Conservation (phyloP, 2,113 vertebrate genomes). For the Xenopus laevis region DNA sequence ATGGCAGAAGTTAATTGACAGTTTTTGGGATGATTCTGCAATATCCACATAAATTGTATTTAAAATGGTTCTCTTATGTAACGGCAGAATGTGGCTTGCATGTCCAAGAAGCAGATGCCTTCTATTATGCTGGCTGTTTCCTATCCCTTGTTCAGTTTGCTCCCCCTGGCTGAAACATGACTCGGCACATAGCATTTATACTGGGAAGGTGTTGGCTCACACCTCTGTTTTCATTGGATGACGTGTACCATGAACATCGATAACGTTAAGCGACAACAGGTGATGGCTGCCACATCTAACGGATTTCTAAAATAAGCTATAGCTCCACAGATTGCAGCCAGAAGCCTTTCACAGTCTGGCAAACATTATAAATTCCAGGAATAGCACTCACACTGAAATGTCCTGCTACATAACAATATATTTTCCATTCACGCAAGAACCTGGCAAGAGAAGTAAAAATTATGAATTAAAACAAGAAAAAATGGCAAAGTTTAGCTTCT, state of each 20-base stretch:
- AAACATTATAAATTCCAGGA: neutral
- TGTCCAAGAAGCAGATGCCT: too few relatives aligned
- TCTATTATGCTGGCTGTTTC: neutral
- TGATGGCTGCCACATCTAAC: neutral
- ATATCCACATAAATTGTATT: too few relatives aligned
- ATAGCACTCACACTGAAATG: neutral
- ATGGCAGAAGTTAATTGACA: too few relatives aligned
- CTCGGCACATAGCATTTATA: conserved; percentile 1
- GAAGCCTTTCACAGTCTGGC: neutral
- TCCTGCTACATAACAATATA: too few relatives aligned
- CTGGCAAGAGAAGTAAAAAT: too few relatives aligned
- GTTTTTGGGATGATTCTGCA: too few relatives aligned
- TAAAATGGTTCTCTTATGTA: too few relatives aligned
- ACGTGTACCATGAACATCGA: neutral
- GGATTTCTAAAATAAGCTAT: neutral
- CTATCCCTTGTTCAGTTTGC: neutral
- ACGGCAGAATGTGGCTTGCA: too few relatives aligned
- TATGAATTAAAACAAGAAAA: too few relatives aligned
- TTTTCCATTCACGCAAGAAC: too few relatives aligned
- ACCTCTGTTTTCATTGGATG: conserved; percentile 1
- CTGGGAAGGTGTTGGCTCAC: conserved; percentile 14
- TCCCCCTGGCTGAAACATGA: neutral
- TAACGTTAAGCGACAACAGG: conserved; percentile 3
- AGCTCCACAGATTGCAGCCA: neutral
- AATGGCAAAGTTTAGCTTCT: too few relatives aligned